Evolutionary conservation across 2,888 invertebrate genomes (phyloP).

Genomic region (Cantharis rustica): DNA sequence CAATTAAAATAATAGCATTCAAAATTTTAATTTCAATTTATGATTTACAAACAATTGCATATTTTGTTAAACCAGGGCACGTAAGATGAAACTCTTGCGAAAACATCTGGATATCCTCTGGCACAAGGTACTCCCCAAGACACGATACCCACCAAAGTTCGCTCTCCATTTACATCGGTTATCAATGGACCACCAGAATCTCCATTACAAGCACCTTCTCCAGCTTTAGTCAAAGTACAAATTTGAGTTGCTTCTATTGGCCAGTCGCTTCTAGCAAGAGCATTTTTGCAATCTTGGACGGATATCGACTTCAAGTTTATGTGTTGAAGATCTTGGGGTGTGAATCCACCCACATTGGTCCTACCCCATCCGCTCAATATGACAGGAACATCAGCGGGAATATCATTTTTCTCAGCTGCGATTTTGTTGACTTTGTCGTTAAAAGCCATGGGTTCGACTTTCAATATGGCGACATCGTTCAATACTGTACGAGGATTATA

Average conservation of each 20-base stretch:
- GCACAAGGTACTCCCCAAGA: conserved; percentile 63
- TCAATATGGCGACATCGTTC: not conserved
- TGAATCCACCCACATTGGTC: conserved; percentile 45
- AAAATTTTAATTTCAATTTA: not conserved
- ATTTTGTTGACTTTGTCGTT: conserved; percentile 23
- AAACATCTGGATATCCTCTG: conserved; percentile 53
- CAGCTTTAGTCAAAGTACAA: conserved; percentile 63
- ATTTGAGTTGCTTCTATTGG: conserved; percentile 60
- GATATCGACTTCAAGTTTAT: conserved; percentile 59
- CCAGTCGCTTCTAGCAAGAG: not conserved
- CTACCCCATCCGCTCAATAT: conserved; percentile 32
- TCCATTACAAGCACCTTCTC: conserved; percentile 64
- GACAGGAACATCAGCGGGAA: conserved; percentile 7
- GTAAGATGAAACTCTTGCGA: conserved; percentile 52
- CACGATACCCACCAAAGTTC: conserved; percentile 52
- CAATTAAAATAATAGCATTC: not conserved
- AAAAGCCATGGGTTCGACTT: conserved; percentile 19
- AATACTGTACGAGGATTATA: not conserved
- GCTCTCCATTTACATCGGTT: conserved; percentile 45
- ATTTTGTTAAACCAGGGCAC: conserved; percentile 47
- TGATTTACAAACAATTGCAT: not conserved
- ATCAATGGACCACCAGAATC: conserved; percentile 63
- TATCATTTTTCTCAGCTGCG: conserved; percentile 7
- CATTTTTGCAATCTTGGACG: conserved; percentile 56
- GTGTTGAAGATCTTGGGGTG: conserved; percentile 62